A percentile compares a stretch with the other conserved stretches of the same genome.
Conservation (phyloP, 2,113 vertebrate genomes). For the Malurus elegans region DNA sequence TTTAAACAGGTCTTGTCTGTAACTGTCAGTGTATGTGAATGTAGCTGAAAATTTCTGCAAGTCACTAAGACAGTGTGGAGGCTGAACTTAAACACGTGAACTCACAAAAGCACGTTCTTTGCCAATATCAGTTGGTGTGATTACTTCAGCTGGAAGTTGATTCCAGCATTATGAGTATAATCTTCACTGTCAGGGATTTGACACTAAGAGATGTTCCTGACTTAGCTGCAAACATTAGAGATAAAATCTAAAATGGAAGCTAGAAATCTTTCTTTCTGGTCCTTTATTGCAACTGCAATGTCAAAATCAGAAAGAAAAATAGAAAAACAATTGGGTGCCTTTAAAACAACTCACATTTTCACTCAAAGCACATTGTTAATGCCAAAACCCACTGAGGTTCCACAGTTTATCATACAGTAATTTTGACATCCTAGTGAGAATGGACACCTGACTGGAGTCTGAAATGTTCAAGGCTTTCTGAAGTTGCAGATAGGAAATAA, state of each 20-base stretch:
- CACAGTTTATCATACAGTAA: neutral
- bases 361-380: neutral
- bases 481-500: neutral
- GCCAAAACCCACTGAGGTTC: neutral
- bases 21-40: neutral
- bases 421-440: neutral
- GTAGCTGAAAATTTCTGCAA: neutral
- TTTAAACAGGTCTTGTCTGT: neutral
- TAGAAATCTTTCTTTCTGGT: neutral
- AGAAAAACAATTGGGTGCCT: neutral
- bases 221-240: neutral
- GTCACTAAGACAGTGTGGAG: neutral
- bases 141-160: neutral
- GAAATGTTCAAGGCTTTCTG: neutral
- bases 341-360: neutral
- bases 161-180: neutral
- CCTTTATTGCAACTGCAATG: neutral
- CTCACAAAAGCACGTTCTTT: fast-evolving
- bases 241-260: neutral
- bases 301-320: neutral
- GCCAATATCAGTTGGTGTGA: neutral
- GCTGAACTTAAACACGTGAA: fast-evolving
- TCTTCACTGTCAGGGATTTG: neutral
- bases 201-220: neutral
- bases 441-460: neutral